These are phyloP conservation scores for Pangasianodon gigas DNA, from an alignment of 2,113 vertebrate genomes.

Conservation along the genomic window DNA sequence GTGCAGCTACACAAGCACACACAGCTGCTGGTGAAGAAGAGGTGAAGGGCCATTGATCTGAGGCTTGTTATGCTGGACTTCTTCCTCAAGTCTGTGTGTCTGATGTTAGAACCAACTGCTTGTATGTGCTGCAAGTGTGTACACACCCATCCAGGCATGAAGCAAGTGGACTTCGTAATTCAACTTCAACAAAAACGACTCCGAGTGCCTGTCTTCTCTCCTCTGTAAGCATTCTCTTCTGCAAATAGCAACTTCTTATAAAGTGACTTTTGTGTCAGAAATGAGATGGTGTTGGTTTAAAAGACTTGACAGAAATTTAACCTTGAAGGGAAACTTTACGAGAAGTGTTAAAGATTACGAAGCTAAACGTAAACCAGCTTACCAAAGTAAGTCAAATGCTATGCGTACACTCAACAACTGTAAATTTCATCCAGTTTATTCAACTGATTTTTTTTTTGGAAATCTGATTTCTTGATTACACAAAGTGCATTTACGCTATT, in stretches of 20 bases:
- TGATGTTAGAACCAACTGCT: slow-evolving; percentile 3
- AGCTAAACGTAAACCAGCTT: slow-evolving; percentile 14
- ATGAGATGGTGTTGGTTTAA: neutral
- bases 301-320: neutral
- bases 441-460: neutral
- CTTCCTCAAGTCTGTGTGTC: neutral
- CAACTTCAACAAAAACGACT: slow-evolving; percentile 20
- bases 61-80: slow-evolving; percentile 15
- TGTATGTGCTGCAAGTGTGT: neutral
- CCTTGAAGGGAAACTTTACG: neutral
- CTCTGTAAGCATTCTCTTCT: slow-evolving; percentile 28
- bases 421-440: slow-evolving; percentile 14
- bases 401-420: slow-evolving; percentile 6
- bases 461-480: slow-evolving; percentile 34
- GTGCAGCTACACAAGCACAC: slow-evolving; percentile 19
- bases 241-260: slow-evolving; percentile 9
- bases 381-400: slow-evolving; percentile 33
- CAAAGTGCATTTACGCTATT: slow-evolving; percentile 52
- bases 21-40: slow-evolving; percentile 31
- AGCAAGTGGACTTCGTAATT: slow-evolving; percentile 23
- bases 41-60: slow-evolving; percentile 6
- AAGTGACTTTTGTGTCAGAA: slow-evolving; percentile 1
- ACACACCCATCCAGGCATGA: slow-evolving; percentile 3
- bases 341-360: slow-evolving; percentile 10
- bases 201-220: slow-evolving; percentile 54